Evolutionary conservation across 2,888 invertebrate species (phyloP).

Genomic region (Rhagophthalmus giganteus): DNA sequence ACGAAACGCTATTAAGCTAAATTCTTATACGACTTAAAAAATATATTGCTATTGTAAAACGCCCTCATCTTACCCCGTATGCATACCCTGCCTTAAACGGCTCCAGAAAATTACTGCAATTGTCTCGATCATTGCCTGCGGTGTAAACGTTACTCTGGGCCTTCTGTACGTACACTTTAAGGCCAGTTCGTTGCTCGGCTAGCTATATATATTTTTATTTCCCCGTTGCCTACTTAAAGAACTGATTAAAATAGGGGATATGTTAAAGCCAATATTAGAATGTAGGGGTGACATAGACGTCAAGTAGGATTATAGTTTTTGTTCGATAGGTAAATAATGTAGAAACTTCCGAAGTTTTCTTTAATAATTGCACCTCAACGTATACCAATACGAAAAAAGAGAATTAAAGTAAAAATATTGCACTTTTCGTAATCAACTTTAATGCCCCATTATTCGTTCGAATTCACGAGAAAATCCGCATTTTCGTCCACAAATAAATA

Average conservation of each 20-base stretch:
- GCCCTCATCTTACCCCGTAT: slow-evolving; percentile 36
- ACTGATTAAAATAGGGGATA: slow-evolving; percentile 56
- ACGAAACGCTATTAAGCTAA: slow-evolving; percentile 52
- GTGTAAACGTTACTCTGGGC: slow-evolving; percentile 38
- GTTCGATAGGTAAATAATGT: slow-evolving; percentile 22
- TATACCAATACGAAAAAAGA: too few relatives aligned
- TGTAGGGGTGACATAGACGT: slow-evolving; percentile 35
- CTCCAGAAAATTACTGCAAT: slow-evolving; percentile 54
- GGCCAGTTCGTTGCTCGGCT: slow-evolving; percentile 39
- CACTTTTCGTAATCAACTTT: too few relatives aligned
- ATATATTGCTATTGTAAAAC: slow-evolving; percentile 48
- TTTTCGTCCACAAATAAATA: too few relatives aligned
- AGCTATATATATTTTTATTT: slow-evolving; percentile 57
- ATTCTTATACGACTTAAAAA: slow-evolving; percentile 50
- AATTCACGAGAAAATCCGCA: too few relatives aligned
- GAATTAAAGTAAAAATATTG: too few relatives aligned
- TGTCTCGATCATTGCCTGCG: slow-evolving; percentile 54
- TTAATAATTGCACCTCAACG: too few relatives aligned
- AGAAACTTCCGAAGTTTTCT: too few relatives aligned
- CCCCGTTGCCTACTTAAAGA: slow-evolving; percentile 57
- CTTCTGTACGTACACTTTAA: slow-evolving; percentile 35
- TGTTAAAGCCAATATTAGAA: slow-evolving; percentile 53
- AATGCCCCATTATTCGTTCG: too few relatives aligned
- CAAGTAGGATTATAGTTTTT: slow-evolving; percentile 27
- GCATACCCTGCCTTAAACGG: slow-evolving; percentile 43